Evolutionary conservation across 2,888 invertebrate genomes (phyloP).

Genomic region (Itoplectis maculator): DNA sequence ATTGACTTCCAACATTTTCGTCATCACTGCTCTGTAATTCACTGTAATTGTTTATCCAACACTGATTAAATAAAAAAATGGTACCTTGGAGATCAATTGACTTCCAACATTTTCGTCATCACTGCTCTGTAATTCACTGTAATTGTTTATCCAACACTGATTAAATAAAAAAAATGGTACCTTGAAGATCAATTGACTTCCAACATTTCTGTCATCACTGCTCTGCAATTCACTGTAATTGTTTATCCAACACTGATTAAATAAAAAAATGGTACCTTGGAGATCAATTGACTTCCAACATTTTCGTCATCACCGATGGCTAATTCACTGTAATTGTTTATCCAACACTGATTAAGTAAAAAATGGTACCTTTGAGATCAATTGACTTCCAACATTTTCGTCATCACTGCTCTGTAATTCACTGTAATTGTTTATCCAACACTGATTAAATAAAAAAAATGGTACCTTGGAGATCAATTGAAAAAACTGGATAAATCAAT

Average conservation of each 20-base stretch:
- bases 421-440: not conserved
- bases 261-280: too few species aligned
- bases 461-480: not conserved
- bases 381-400: slow-evolving; percentile 6
- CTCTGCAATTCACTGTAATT: not conserved
- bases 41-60: not conserved
- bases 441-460: too few species aligned
- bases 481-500: slow-evolving; percentile 70
- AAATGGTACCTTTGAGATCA: not conserved
- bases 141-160: not conserved
- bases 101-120: too few species aligned
- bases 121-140: not conserved
- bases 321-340: not conserved
- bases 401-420: not conserved
- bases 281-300: too few species aligned
- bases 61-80: too few species aligned
- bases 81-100: not conserved
- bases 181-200: not conserved
- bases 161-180: too few species aligned
- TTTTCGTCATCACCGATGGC: too few species aligned
- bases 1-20: too few species aligned
- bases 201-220: too few species aligned
- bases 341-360: not conserved
- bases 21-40: too few species aligned
- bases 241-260: not conserved